phyloP scores from a whole-genome alignment of 1,140 invertebrate genomes.

The Brachionus paranguensis region DNA sequence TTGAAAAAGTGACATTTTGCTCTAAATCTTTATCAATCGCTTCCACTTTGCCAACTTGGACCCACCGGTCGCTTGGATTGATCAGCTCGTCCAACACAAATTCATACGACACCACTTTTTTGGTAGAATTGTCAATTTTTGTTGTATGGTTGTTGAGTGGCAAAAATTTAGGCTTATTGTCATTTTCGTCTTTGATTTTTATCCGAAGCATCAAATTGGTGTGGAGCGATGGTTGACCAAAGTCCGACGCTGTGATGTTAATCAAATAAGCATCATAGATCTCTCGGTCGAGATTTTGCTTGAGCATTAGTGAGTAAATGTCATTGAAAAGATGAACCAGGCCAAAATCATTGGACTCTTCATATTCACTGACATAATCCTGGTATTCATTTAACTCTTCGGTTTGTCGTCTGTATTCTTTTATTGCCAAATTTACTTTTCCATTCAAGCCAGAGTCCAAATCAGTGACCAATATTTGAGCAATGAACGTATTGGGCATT shows the following conservation, averaged over 20 bases:
- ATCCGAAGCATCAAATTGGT: background rate
- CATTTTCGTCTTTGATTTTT: constrained; percentile 28
- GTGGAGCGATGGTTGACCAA: background rate
- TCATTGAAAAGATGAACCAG: constrained; percentile 22
- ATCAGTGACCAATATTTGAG: constrained; percentile 22
- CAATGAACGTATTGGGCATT: constrained; percentile 34
- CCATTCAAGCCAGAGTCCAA: background rate
- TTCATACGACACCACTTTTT: background rate
- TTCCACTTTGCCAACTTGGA: background rate
- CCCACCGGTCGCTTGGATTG: background rate
- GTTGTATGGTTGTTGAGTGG: background rate
- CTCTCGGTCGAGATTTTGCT: constrained; percentile 26
- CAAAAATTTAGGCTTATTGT: constrained; percentile 24
- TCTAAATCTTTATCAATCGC: constrained; percentile 3
- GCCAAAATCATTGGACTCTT: constrained; percentile 24
- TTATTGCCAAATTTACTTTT: constrained; percentile 12
- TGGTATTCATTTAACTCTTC: background rate
- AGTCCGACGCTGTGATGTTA: constrained; percentile 3
- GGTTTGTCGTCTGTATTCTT: constrained; percentile 2
- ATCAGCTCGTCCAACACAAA: background rate
- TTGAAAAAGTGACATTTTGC: background rate
- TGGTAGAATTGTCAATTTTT: background rate
- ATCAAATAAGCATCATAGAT: background rate
- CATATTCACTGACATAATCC: background rate
- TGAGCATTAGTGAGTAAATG: constrained; percentile 32